Conservation (phyloP, 2,888 invertebrate genomes). For the Megaustenia siamemsis region DNA sequence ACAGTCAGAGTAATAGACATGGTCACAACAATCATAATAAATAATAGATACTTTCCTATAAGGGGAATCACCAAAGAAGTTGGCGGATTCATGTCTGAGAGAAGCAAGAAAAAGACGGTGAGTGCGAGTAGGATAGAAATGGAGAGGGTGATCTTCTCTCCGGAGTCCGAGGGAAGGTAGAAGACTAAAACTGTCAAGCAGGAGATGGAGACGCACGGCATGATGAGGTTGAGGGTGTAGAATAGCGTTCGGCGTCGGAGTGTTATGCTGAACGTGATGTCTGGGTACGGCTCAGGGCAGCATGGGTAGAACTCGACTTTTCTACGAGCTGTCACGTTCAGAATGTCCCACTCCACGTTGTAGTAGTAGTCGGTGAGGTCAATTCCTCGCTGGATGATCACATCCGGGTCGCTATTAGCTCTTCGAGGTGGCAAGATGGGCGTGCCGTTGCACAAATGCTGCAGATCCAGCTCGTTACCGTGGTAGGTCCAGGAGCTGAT, state of each 20-base stretch:
- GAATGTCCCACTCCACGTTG: conserved; percentile 80
- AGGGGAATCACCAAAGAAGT: conserved; percentile 98
- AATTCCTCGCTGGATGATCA: conserved; percentile 73
- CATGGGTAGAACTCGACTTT: conserved; percentile 82
- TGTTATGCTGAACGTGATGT: conserved; percentile 80
- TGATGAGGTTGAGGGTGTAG: conserved; percentile 97
- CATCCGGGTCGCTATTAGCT: conserved; percentile 41
- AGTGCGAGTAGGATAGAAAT: conserved; percentile 98
- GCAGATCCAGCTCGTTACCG: conserved; percentile 74
- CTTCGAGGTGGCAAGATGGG: conserved; percentile 39
- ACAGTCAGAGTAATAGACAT: conserved; percentile 97
- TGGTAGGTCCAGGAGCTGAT: conserved; percentile 89
- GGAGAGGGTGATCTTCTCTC: conserved; percentile 97
- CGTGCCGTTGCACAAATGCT: conserved; percentile 65
- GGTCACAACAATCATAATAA: conserved; percentile 98
- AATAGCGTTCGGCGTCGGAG: conserved; percentile 86
- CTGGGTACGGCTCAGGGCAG: conserved; percentile 79
- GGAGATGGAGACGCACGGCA: conserved; percentile 98
- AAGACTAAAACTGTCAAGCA: conserved; percentile 98
- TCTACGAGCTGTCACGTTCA: conserved; percentile 83
- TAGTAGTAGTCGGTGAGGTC: conserved; percentile 79
- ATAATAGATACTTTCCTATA: conserved; percentile 94
- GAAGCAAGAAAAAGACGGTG: conserved; percentile 98
- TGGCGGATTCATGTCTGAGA: conserved; percentile 98
- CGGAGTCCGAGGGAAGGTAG: conserved; percentile 97